Evolutionary conservation across 2,888 invertebrate species (phyloP), one percentile per base, ranked within the genome.

Genomic region (Megamerina dolium): DNA sequence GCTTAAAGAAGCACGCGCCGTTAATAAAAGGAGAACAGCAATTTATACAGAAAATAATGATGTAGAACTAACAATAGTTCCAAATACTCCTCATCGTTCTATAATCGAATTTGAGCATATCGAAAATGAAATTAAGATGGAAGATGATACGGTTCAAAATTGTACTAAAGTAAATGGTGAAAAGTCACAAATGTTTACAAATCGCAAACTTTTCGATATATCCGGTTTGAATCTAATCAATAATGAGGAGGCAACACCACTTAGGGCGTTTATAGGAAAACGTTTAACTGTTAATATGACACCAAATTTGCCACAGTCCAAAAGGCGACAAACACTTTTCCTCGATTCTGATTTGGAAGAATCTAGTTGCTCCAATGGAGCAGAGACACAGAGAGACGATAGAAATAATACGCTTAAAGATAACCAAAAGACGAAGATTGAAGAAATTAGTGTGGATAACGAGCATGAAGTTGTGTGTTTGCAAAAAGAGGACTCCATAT

Each of bases 241-340:
- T 13, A 26, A 8, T 34, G 14, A 17, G 20, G 21, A n/a, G 16
- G 46, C 26, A 23, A 41, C 43, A 10, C 9, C 33, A 27, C 12
- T 13, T 10, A 43, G 18, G 6, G 20, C 36, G 27, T 2, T 2
- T 5, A 38, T 29, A 31, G 49, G 40, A 40, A 58, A 35, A 33
- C 52, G 29, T 27, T 46, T 23, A 27, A 43, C 45, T 32, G 45
- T 5, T 42, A 53, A 60, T 39, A 37, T 65, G 32, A 63, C 63
- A 2, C 64, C 63, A 2, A 52, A 56, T 32, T 44, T 55, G 9
- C 61, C 61, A 4, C 23, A 48, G 4, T 36, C 63, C 1, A 65
- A 65, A 35, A 64, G 59, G 30, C 55, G 57, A 2, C 54, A 52
- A 9, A 54, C 50, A 1, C 44, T 51, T 2, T 5, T 51, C 2